Evolutionary conservation across 2,113 vertebrate genomes (phyloP).

Genomic region (Pyxicephalus adspersus): DNA sequence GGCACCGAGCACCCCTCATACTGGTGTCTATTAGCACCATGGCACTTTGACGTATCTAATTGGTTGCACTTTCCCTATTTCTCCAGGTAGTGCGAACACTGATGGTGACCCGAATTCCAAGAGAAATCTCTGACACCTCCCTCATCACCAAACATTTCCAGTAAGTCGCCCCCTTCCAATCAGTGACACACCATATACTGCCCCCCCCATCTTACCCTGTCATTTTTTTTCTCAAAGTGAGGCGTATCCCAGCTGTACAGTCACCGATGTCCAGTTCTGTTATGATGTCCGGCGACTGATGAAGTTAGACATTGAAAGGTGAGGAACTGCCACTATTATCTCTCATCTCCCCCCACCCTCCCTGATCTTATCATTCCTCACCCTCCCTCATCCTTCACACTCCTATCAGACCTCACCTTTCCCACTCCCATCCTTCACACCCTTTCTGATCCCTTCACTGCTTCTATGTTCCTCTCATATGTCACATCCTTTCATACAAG

Average conservation of each 20-base stretch:
- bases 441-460: no score
- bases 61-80: slow-evolving; percentile 8
- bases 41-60: neutral
- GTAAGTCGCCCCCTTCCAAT: slow-evolving; percentile 71
- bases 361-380: neutral
- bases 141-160: slow-evolving; percentile 94
- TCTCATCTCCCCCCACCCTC: neutral
- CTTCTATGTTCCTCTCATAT: no score
- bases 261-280: slow-evolving; percentile 93
- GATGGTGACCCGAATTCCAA: slow-evolving; percentile 91
- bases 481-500: no score
- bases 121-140: slow-evolving; percentile 88
- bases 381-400: no score
- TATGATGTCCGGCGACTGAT: slow-evolving; percentile 88
- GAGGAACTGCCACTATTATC: slow-evolving; percentile 25
- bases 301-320: slow-evolving; percentile 90
- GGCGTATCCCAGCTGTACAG: slow-evolving; percentile 91
- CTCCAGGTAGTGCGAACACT: slow-evolving; percentile 85
- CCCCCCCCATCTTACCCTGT: no score
- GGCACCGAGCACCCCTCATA: neutral
- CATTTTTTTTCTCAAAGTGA: slow-evolving; percentile 75
- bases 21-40: no score
- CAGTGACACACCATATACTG: neutral
- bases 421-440: no score
- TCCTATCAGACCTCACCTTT: no score